These are phyloP conservation scores for Nezara viridula DNA, from an alignment of 2,888 invertebrate genomes.

Conservation along the genomic window DNA sequence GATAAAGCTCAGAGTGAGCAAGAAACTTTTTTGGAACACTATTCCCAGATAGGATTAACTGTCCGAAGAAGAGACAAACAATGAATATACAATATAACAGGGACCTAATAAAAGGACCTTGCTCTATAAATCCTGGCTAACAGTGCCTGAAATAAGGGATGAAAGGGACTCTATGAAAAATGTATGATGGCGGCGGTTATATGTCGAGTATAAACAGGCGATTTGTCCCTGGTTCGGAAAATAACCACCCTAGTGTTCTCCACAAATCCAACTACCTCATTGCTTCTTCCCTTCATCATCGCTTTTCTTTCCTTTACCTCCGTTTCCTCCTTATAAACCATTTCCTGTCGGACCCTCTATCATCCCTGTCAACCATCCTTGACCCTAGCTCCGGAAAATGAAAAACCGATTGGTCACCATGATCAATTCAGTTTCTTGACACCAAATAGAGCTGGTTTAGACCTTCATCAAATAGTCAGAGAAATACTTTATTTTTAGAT, in stretches of 20 bases:
- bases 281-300: slow-evolving; percentile 33
- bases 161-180: slow-evolving; percentile 55
- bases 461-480: background rate
- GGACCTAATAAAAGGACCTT: slow-evolving; percentile 46
- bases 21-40: background rate
- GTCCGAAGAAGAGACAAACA: slow-evolving; percentile 55
- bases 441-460: background rate
- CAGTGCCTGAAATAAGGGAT: slow-evolving; percentile 57
- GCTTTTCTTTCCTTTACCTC: slow-evolving; percentile 22
- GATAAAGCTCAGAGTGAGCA: background rate
- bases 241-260: slow-evolving; percentile 1
- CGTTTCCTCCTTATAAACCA: background rate
- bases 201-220: slow-evolving; percentile 47
- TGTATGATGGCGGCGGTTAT: slow-evolving; percentile 52
- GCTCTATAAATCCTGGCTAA: slow-evolving; percentile 56
- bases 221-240: slow-evolving; percentile 33
- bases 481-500: background rate
- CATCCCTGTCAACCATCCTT: background rate
- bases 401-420: background rate
- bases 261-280: slow-evolving; percentile 22
- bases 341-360: background rate
- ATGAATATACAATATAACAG: slow-evolving; percentile 51
- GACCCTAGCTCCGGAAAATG: background rate
- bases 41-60: slow-evolving; percentile 21
- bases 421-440: background rate